Evolutionary conservation across 2,888 invertebrate genomes (phyloP).

Genomic region (Aspidiotus rigidus): DNA sequence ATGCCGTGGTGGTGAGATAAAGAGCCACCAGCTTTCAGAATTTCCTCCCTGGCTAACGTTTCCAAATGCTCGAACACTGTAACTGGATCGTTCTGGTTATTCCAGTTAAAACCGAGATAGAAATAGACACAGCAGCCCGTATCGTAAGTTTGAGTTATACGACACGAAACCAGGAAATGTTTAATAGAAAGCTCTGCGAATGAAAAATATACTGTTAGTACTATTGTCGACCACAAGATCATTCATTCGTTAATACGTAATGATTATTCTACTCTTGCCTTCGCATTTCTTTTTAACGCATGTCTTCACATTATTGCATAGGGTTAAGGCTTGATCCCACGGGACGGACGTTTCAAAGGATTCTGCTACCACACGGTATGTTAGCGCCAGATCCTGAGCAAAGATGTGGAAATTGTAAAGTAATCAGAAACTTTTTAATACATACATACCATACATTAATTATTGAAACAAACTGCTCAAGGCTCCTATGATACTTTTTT

Average conservation of each 20-base stretch:
- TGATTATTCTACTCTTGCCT: constrained; percentile 41
- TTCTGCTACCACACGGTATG: constrained; percentile 80
- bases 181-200: constrained; percentile 46
- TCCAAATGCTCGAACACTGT: constrained; percentile 78
- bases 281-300: constrained; percentile 54
- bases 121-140: constrained; percentile 94
- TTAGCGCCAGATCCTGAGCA: constrained; percentile 76
- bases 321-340: constrained; percentile 75
- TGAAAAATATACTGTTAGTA: not conserved
- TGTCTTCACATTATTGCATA: constrained; percentile 85
- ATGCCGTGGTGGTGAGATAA: constrained; percentile 96
- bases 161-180: constrained; percentile 62
- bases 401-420: not conserved
- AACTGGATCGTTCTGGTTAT: constrained; percentile 56
- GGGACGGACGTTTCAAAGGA: constrained; percentile 98
- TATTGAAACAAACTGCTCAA: too few species aligned
- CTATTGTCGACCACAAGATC: not conserved
- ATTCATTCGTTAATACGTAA: not conserved
- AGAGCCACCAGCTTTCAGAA: constrained; percentile 80
- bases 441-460: constrained; percentile 25
- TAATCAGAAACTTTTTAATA: not conserved
- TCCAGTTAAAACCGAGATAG: constrained; percentile 76
- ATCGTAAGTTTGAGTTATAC: constrained; percentile 95
- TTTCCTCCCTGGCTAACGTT: constrained; percentile 79
- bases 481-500: too few species aligned